Base-by-base conservation (phyloP, 2,888 invertebrate species). In the Latrodectus hesperus region DNA sequence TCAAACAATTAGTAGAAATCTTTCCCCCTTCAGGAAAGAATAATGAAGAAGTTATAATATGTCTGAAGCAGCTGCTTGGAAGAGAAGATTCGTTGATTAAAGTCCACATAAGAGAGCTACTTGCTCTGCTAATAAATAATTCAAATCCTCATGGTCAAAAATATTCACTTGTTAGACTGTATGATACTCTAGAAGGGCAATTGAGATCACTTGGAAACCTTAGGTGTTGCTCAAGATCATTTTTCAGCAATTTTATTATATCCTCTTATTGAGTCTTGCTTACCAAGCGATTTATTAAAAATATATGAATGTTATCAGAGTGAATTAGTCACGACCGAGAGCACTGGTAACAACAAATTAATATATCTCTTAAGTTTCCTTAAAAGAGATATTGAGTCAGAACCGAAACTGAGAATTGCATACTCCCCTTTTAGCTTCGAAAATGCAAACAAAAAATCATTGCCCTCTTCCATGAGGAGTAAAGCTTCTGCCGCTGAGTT, bases 11-110 rank as follows among this genome's bases (percentile, higher is more conserved):
- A 16, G 17, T 72, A 49, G 17, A 72, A 72, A 38, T 11, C 51
- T 72, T 72, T 16, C n/a, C 72, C 1, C 72, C 72, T 49, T 11
- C n/a, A 49, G 72, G 72, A 52, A 9, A 72, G 14, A 72, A 52
- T 22, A 49, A 72, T 72, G 52, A 72, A 11, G 72, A 51, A 52
- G 72, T 51, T 72, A n/a, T 52, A 22, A 72, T 1, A 52, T n/a
- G 52, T 12, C 51, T 72, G 49, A 72, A 72, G n/a, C 17, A 49
- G 11, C 12, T 16, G 4, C 38, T 17, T 38, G 52, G 52, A 38
- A 52, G 52, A 16, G 52, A 16, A 16, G 38, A 52, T 49, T 52
- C 38, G 17, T 17, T 52, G 16, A 72, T 22, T 22, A 22, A n/a
- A 22, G 22, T 22, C 22, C 1, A 22, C 22, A 22, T 22, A 22